Evolutionary conservation across 2,888 invertebrate species (phyloP).

Genomic region (Caradrina kadenii): DNA sequence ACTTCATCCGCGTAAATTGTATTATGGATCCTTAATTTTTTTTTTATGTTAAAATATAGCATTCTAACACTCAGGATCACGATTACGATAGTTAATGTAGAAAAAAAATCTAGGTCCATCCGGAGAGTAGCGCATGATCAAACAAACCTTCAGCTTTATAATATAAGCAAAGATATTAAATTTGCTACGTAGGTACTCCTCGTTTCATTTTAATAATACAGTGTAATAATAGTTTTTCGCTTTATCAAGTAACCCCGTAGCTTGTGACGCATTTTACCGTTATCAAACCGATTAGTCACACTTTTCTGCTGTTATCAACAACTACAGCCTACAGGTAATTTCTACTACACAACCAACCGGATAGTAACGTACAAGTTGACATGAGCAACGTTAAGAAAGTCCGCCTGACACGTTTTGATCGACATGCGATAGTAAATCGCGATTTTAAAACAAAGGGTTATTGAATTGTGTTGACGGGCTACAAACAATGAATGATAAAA

Average conservation of each 20-base stretch:
- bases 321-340: conserved; percentile 34
- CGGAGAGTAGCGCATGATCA: too few species aligned
- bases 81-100: too few species aligned
- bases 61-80: too few species aligned
- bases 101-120: too few species aligned
- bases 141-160: background rate
- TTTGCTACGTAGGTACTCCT: too few species aligned
- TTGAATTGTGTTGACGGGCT: conserved; percentile 19
- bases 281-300: conserved; percentile 40
- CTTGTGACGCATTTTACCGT: conserved; percentile 7
- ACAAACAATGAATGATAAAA: conserved; percentile 23
- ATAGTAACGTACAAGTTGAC: conserved; percentile 21
- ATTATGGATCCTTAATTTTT: too few species aligned
- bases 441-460: conserved; percentile 43
- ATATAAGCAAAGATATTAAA: background rate
- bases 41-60: too few species aligned
- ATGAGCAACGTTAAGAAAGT: conserved; percentile 59
- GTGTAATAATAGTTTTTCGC: background rate
- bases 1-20: too few species aligned
- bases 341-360: conserved; percentile 36
- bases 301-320: conserved; percentile 29
- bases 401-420: conserved; percentile 42
- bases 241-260: background rate
- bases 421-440: conserved; percentile 45
- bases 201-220: background rate